Evolutionary conservation across 1,140 invertebrate genomes (phyloP), one percentile per base, ranked within the genome.

Genomic region (Linepithema humile): DNA sequence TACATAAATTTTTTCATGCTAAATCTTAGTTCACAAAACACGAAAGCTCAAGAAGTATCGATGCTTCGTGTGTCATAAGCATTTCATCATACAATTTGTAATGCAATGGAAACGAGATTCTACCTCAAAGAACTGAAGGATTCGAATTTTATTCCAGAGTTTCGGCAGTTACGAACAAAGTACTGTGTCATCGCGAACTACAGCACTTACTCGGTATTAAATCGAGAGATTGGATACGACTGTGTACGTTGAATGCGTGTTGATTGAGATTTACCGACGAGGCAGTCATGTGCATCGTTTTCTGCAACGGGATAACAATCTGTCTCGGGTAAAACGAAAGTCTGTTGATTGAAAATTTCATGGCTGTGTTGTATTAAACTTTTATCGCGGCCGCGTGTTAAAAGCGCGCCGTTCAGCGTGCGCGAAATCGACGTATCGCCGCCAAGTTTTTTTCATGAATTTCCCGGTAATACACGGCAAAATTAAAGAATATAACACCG

Each of bases 341-440:
- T 70, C 48, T 43, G 64, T 69, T 80, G 75, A 80, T 80, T 80
- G 75, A 80, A 80, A 80, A 80, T 80, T 80, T 80, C 75, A 80
- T 80, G 75, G 35, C 35, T 40, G 53, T 55, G 64, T 70, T 55
- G 67, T 64, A 43, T 80, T 80, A 80, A 80, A 80, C 75, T 80
- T 80, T 80, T 69, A 80, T 70, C 64, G 38, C 26, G 23, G 75
- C 48, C 48, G 64, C n/a, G 35, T 35, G 50, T 80, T 80, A 80
- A 80, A 80, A 70, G 48, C 38, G n/a, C 43, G 10, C n/a, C 48
- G 23, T 53, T 69, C 48, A 17, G 10, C 64, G 23, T 17, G 48
- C 62, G 7, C 29, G 32, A 77, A 77, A 77, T 77, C 74, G 59
- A 77, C 59, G 29, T 65, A 77, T 65, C 59, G 20, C 60, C 20